Percentiles rank a stretch among this genome's conserved stretches.
phyloP scores from a whole-genome alignment of 2,113 vertebrate genomes.

The Aleadryas rufinucha region DNA sequence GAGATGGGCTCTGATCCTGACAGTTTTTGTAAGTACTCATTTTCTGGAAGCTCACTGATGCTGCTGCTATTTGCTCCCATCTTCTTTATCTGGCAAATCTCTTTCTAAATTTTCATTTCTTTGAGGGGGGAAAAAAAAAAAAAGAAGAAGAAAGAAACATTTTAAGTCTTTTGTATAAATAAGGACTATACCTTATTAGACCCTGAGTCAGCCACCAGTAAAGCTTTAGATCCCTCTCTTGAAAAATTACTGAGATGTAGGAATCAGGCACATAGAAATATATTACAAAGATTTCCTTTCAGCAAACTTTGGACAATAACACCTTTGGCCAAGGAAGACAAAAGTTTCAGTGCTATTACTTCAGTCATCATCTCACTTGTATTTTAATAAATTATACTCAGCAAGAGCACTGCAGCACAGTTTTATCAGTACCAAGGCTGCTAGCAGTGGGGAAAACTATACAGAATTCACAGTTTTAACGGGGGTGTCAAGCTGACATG shows the following conservation, averaged over 20 bases:
- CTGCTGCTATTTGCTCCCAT: slow-evolving; percentile 98
- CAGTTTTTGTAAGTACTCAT: slow-evolving; percentile 86
- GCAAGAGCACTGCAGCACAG: not conserved
- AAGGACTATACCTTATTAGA: not conserved
- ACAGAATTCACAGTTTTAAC: not conserved
- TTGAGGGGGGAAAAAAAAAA: not conserved
- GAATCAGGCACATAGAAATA: accelerated
- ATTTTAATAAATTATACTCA: not conserved
- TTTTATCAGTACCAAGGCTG: not conserved
- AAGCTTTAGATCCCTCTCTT: not conserved
- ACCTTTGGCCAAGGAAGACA: not conserved
- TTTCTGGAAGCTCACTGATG: slow-evolving; percentile 87
- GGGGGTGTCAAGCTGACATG: not conserved
- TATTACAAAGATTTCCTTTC: not conserved
- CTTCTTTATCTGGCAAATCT: slow-evolving; percentile 25
- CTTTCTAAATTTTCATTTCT: slow-evolving; percentile 74
- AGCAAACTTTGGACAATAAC: not conserved
- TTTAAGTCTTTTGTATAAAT: not conserved
- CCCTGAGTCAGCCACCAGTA: not conserved
- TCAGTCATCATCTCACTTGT: not conserved
- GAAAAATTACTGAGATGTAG: not conserved
- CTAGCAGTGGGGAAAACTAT: not conserved
- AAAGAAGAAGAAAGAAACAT: not conserved
- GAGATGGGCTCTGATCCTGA: slow-evolving; percentile 89
- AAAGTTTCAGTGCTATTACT: not conserved